These are phyloP conservation scores for Coregonus suidteri DNA, from an alignment of 2,797 vertebrate genomes.

Conservation along the genomic window DNA sequence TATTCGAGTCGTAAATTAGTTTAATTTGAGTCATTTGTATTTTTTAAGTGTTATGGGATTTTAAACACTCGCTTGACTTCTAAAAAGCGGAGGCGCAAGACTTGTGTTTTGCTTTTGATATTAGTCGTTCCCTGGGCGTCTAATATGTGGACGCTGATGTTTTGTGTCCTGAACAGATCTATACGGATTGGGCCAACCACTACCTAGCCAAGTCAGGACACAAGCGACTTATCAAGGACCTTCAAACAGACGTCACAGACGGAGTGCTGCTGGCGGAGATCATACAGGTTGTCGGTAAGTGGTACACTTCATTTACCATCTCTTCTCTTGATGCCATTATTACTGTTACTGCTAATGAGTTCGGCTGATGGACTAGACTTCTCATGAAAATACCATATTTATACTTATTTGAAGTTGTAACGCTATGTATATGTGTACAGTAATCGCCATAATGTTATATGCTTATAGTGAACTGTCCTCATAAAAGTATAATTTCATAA, in stretches of 20 bases:
- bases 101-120: constrained; percentile 7
- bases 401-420: neutral
- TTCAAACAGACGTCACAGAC: constrained; percentile 95
- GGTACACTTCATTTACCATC: constrained; percentile 18
- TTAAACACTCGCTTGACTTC: constrained; percentile 25
- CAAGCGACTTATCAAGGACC: constrained; percentile 94
- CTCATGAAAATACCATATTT: too few relatives aligned
- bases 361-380: too few relatives aligned
- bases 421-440: neutral
- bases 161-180: constrained; percentile 81
- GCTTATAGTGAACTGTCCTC: neutral
- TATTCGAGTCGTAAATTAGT: constrained; percentile 64
- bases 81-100: constrained; percentile 3
- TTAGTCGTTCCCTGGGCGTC: neutral
- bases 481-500: neutral
- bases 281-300: constrained; percentile 96
- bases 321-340: neutral
- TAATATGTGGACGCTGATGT: neutral
- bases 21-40: constrained; percentile 56
- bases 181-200: constrained; percentile 99
- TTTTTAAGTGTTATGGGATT: constrained; percentile 65
- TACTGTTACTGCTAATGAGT: neutral
- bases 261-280: constrained; percentile 96
- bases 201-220: constrained; percentile 96
- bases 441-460: neutral